Evolutionary conservation across 2,797 vertebrate species (phyloP).

Genomic region (Luscinia megarhynchos): DNA sequence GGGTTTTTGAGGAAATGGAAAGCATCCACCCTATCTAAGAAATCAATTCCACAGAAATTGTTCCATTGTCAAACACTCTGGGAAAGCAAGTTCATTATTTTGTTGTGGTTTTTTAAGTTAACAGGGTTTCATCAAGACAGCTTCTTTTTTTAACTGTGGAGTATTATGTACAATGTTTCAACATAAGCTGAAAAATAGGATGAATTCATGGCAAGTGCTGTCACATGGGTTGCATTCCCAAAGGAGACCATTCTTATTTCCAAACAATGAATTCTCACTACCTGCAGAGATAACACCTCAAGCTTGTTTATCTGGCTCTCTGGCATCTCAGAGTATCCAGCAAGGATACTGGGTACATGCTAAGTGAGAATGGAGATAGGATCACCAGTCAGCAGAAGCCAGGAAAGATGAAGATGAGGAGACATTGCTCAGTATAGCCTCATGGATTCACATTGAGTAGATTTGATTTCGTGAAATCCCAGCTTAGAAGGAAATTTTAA

Average conservation of each 20-base stretch:
- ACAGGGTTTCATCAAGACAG: not conserved
- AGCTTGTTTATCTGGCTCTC: not conserved
- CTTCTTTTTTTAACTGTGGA: not conserved
- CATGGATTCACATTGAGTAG: not conserved
- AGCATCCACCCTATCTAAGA: constrained; percentile 50
- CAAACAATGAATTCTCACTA: not conserved
- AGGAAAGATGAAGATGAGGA: not conserved
- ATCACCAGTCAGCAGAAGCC: not conserved
- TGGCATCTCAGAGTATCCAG: not conserved
- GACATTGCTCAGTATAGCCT: not conserved
- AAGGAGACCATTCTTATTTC: not conserved
- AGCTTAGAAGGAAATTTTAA: not conserved
- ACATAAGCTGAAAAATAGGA: not conserved
- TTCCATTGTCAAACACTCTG: constrained; percentile 27
- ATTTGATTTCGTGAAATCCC: not conserved
- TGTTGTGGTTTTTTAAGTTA: not conserved
- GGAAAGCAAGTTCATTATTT: not conserved
- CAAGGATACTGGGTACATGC: not conserved
- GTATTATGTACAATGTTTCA: not conserved
- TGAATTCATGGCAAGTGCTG: not conserved
- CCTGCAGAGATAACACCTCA: not conserved
- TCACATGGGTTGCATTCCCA: not conserved
- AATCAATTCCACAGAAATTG: not conserved
- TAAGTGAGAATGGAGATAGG: not conserved
- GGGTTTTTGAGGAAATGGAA: constrained; percentile 50